A percentile compares a stretch with the other conserved stretches of the same genome.
phyloP scores from a whole-genome alignment of 2,888 invertebrate genomes.

The Pandemis corylana region DNA sequence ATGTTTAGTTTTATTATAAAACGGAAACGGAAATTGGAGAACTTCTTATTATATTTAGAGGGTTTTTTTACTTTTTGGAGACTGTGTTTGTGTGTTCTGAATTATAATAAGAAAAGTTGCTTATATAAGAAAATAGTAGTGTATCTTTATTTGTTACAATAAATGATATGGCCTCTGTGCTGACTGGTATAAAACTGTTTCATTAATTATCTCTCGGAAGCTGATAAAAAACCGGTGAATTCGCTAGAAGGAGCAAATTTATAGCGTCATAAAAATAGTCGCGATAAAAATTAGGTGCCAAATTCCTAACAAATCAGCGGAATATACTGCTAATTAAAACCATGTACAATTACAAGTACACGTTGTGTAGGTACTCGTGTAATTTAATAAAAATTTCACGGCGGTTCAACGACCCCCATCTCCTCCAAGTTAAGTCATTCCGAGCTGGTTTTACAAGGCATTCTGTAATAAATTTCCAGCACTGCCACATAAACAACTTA shows the following conservation, averaged over 20 bases:
- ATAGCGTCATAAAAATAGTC: constrained; percentile 6
- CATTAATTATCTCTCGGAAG: neutral
- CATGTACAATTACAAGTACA: neutral
- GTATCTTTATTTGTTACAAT: neutral
- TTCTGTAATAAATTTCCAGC: constrained; percentile 45
- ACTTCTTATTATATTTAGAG: too few relatives aligned
- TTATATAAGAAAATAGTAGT: too few relatives aligned
- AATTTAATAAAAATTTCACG: constrained; percentile 24
- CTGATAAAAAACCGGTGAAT: neutral
- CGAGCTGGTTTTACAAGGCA: constrained; percentile 36
- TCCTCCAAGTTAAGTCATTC: constrained; percentile 32
- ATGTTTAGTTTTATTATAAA: too few relatives aligned
- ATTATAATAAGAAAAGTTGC: too few relatives aligned
- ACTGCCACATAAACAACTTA: constrained; percentile 51
- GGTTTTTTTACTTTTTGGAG: too few relatives aligned
- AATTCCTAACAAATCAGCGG: constrained; percentile 17
- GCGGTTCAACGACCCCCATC: constrained; percentile 21
- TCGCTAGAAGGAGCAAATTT: neutral
- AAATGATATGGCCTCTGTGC: neutral
- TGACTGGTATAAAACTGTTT: neutral
- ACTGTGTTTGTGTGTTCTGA: too few relatives aligned
- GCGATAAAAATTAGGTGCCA: constrained; percentile 6
- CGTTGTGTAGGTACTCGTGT: neutral
- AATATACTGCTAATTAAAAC: constrained; percentile 7
- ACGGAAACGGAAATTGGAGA: too few relatives aligned